These are phyloP conservation scores for Polydrusus tereticollis DNA, from an alignment of 2,888 invertebrate genomes.

Conservation along the genomic window DNA sequence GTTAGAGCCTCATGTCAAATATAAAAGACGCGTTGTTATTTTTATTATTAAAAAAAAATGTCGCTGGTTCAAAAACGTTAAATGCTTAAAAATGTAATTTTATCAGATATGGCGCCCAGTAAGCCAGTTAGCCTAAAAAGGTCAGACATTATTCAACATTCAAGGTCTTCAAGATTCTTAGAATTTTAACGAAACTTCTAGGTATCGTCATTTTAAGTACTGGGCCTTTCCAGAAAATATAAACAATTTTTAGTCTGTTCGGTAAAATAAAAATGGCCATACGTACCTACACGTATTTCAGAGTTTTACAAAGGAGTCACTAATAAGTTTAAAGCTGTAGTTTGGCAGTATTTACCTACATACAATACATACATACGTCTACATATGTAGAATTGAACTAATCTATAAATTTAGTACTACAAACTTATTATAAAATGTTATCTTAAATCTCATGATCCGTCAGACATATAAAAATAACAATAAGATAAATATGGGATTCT, in stretches of 20 bases:
- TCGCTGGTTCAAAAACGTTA: slow-evolving; percentile 13
- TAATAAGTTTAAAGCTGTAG: too few relatives aligned
- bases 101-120: slow-evolving; percentile 37
- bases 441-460: slow-evolving; percentile 1
- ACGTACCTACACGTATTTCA: too few relatives aligned
- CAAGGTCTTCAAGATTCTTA: slow-evolving; percentile 47
- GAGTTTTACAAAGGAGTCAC: too few relatives aligned
- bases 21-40: slow-evolving; percentile 21
- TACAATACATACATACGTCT: too few relatives aligned
- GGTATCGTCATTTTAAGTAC: slow-evolving; percentile 13
- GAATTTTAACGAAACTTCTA: slow-evolving; percentile 33
- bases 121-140: slow-evolving; percentile 42
- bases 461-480: background rate
- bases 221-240: background rate
- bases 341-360: too few relatives aligned
- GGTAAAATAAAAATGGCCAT: background rate
- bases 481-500: background rate
- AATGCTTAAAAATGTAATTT: slow-evolving; percentile 17
- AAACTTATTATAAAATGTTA: slow-evolving; percentile 2
- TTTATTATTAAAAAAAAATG: slow-evolving; percentile 17
- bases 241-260: background rate
- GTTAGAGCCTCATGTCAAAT: slow-evolving; percentile 19
- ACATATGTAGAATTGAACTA: background rate
- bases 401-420: background rate
- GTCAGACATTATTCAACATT: slow-evolving; percentile 42